Base-by-base conservation (phyloP, 1,140 invertebrate species). In the Mercenaria mercenaria region DNA sequence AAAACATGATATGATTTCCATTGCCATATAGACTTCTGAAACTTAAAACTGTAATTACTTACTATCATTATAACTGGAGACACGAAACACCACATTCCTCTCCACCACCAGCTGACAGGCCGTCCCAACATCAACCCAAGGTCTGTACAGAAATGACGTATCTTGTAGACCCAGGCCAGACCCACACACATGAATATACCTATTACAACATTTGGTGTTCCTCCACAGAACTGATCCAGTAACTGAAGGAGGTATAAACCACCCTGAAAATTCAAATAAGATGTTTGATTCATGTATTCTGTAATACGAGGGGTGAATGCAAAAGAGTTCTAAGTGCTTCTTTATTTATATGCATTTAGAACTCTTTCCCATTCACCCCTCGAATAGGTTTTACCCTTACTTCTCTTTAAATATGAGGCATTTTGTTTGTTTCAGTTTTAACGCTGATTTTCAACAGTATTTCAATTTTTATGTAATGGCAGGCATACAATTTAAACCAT, bases 181-280 rank as follows among this genome's bases (percentile, higher is more conserved):
- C 98, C 96, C 67, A 98, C 97, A 92, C 96, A 96, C 93, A 96
- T 96, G 34, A 95, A 92, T 37, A 96, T 97, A 13, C 98, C 98
- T 82, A 98, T 98, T 26, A 98, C 96, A 47, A 98, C 95, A 1
- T 98, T 97, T n/a, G 98, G 98, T 97, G 98, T 98, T 92, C 98
- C 98, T 18, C 98, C 98, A 0, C 98, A 97, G 93, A 98, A 98
- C 93, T 98, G 98, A 94, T 98, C 98, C 97, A 98, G 98, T 74
- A 98, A 93, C 93, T 98, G 97, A 2, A 98, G 95, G 97, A 98
- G 97, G 95, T 98, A 98, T 97, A 98, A 97, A 11, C 98, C 98
- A 93, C 97, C 95, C 95, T 96, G 89, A 59, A 95, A 84, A 72
- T 59, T 10, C 18, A 59, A 26, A n/a, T 8, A 20, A 50, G n/a